Conservation (phyloP, 2,888 invertebrate species). For the Dasypogon diadema region DNA sequence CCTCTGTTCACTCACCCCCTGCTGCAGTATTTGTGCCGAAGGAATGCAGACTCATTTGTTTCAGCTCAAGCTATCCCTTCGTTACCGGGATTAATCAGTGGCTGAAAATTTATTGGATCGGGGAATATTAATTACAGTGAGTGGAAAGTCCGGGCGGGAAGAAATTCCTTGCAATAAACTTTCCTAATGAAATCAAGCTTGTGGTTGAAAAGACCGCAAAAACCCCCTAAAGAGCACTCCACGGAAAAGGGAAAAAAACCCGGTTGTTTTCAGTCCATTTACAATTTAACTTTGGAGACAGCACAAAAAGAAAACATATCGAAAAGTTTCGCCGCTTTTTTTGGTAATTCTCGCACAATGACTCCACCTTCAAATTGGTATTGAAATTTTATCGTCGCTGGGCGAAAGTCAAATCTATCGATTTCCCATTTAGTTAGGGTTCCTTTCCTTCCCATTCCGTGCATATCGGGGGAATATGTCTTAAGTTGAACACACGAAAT, state of each 20-base stretch:
- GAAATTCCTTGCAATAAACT: constrained; percentile 37
- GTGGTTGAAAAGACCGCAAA: constrained; percentile 11
- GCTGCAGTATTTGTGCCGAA: constrained; percentile 2
- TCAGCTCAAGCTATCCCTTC: constrained; percentile 21
- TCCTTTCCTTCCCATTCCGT: not conserved
- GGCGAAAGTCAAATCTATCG: constrained; percentile 28
- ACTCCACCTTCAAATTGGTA: constrained; percentile 35
- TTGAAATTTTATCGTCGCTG: not conserved
- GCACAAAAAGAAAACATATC: constrained; percentile 10
- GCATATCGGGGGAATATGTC: constrained; percentile 19
- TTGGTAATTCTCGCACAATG: not conserved
- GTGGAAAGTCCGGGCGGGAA: constrained; percentile 13
- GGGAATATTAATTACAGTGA: constrained; percentile 39
- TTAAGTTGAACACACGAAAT: constrained; percentile 26
- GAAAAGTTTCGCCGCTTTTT: not conserved
- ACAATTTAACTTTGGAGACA: constrained; percentile 29
- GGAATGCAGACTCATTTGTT: constrained; percentile 48
- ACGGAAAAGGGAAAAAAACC: not conserved
- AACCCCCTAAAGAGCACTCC: constrained; percentile 12
- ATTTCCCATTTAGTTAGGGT: constrained; percentile 2
- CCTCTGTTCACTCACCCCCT: not conserved
- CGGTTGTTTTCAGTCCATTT: not conserved
- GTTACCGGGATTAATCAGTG: constrained; percentile 42
- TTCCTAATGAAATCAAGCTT: constrained; percentile 34
- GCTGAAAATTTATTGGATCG: constrained; percentile 42